A percentile compares a stretch with the other conserved stretches of the same genome.
phyloP scores from a whole-genome alignment of 2,797 vertebrate species.

The Mus spretus region DNA sequence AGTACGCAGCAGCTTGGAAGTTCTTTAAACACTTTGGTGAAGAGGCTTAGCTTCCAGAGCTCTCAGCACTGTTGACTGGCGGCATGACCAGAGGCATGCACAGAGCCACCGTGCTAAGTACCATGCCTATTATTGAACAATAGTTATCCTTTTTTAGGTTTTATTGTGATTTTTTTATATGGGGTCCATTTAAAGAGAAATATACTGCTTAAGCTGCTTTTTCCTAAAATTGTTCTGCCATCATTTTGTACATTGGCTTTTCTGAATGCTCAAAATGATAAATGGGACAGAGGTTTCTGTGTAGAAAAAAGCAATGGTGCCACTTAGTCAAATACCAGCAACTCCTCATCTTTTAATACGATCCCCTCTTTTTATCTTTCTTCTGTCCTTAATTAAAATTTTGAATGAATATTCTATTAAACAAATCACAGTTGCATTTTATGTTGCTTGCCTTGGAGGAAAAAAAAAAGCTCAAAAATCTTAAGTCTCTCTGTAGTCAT shows the following conservation, averaged over 20 bases:
- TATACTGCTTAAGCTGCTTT: slow-evolving; percentile 14
- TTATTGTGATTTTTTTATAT: neutral
- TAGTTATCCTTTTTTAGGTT: neutral
- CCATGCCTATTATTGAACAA: slow-evolving; percentile 6
- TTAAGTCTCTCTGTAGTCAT: neutral
- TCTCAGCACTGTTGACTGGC: neutral
- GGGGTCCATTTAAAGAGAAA: slow-evolving; percentile 43
- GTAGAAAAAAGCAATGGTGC: neutral
- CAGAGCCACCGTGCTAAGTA: neutral
- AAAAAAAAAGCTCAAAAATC: neutral
- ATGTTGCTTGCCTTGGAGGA: neutral
- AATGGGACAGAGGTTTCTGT: neutral
- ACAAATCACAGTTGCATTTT: slow-evolving; percentile 22
- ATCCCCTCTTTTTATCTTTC: neutral
- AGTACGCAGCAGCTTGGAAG: neutral
- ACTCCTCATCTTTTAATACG: neutral
- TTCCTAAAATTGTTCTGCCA: neutral
- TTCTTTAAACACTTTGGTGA: neutral
- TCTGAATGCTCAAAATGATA: slow-evolving; percentile 45
- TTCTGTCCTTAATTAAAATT: slow-evolving; percentile 28
- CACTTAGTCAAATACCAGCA: neutral
- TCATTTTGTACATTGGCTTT: slow-evolving; percentile 31
- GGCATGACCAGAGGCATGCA: neutral
- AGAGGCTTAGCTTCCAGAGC: neutral
- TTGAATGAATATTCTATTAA: slow-evolving; percentile 32